Evolutionary conservation across 1,140 invertebrate genomes (phyloP).

Genomic region (Yoshiicerus persimilis): DNA sequence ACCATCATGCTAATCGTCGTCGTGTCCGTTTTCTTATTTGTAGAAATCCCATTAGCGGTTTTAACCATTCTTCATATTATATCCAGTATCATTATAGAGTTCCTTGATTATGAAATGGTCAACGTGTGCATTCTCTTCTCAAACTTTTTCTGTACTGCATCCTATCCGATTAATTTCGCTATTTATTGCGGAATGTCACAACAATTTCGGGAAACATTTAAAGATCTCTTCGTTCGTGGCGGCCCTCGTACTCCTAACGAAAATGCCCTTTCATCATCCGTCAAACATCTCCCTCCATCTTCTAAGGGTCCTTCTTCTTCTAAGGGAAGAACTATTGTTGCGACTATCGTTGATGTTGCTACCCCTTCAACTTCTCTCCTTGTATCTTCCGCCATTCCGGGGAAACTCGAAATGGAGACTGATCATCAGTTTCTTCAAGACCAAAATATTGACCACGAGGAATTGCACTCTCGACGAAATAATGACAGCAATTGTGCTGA

Average conservation of each 20-base stretch:
- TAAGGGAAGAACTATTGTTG: neutral
- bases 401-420: neutral
- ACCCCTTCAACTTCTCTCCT: neutral
- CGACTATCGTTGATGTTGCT: neutral
- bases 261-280: conserved; percentile 63
- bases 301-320: neutral
- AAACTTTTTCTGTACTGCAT: conserved; percentile 87
- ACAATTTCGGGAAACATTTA: conserved; percentile 91
- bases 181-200: conserved; percentile 94
- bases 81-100: conserved; percentile 62
- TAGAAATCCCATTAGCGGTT: conserved; percentile 87
- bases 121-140: conserved; percentile 82
- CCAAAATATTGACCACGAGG: neutral
- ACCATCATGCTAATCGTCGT: conserved; percentile 94
- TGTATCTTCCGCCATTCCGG: neutral
- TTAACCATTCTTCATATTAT: conserved; percentile 83
- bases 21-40: conserved; percentile 84
- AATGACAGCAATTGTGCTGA: neutral
- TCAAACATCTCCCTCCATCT: neutral
- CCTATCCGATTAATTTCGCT: conserved; percentile 91
- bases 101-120: conserved; percentile 70
- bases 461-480: neutral
- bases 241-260: conserved; percentile 72
- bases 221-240: conserved; percentile 76
- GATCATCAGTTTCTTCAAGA: neutral